phyloP scores from a whole-genome alignment of 2,113 vertebrate species.

The Pan paniscus region DNA sequence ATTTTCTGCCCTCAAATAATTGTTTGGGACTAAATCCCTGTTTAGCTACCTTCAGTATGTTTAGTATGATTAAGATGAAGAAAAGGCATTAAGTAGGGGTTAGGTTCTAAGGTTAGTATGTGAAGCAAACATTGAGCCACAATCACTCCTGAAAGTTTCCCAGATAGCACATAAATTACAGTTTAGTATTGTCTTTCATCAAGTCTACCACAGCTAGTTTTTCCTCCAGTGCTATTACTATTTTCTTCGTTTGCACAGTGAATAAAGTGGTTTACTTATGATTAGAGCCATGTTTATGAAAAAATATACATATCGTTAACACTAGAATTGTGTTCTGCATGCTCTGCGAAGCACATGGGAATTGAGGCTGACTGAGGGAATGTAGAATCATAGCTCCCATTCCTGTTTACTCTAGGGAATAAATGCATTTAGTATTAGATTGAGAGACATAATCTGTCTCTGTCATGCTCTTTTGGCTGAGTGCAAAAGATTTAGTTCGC shows the following conservation, averaged over 20 bases:
- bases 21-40: not conserved
- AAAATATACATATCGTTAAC: not conserved
- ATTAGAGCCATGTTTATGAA: not conserved
- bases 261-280: not conserved
- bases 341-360: not conserved
- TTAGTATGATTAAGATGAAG: not conserved
- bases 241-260: constrained; percentile 11
- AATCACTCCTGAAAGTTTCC: not conserved
- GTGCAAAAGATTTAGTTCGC: not conserved
- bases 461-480: not conserved
- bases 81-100: not conserved
- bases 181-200: not conserved
- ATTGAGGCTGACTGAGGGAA: not conserved
- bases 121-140: constrained; percentile 1
- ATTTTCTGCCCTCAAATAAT: constrained; percentile 11
- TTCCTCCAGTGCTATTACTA: not conserved
- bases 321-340: not conserved
- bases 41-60: not conserved
- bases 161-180: not conserved
- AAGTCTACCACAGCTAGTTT: not conserved
- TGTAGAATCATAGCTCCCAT: not conserved
- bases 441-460: not conserved
- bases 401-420: constrained; percentile 12
- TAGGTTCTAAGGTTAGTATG: not conserved
- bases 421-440: not conserved